phyloP scores from a whole-genome alignment of 1,140 invertebrate genomes.

The Hydropsyche tenuis region DNA sequence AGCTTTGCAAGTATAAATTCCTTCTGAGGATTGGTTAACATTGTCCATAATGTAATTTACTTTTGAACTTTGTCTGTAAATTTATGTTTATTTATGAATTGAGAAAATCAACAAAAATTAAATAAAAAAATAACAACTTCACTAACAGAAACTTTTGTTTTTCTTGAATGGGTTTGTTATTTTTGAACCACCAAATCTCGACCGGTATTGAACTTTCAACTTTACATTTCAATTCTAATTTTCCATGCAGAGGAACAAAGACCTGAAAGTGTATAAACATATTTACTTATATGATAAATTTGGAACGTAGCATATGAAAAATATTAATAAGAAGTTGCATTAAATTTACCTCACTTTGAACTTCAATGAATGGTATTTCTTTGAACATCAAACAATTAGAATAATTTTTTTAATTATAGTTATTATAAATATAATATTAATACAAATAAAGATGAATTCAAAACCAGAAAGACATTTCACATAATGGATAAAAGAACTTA shows the following conservation, averaged over 20 bases:
- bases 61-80: slow-evolving; percentile 55
- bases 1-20: slow-evolving; percentile 55
- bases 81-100: background rate
- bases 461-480: no score
- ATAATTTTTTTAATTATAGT: slow-evolving; percentile 3
- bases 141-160: slow-evolving; percentile 54
- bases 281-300: background rate
- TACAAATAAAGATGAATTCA: no score
- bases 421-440: slow-evolving; percentile 9
- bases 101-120: background rate
- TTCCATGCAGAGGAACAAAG: background rate
- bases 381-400: slow-evolving; percentile 4
- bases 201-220: slow-evolving; percentile 58
- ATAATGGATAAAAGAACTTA: no score
- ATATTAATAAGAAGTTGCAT: background rate
- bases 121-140: slow-evolving; percentile 46
- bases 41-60: slow-evolving; percentile 55
- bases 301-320: background rate
- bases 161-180: slow-evolving; percentile 45
- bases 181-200: slow-evolving; percentile 54
- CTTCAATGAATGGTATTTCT: slow-evolving; percentile 23
- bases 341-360: slow-evolving; percentile 17
- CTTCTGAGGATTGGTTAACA: slow-evolving; percentile 53
- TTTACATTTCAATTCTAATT: slow-evolving; percentile 47
- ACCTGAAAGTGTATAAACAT: slow-evolving; percentile 50